Conservation (phyloP, 1,140 invertebrate genomes). For the Augochlora pura region DNA sequence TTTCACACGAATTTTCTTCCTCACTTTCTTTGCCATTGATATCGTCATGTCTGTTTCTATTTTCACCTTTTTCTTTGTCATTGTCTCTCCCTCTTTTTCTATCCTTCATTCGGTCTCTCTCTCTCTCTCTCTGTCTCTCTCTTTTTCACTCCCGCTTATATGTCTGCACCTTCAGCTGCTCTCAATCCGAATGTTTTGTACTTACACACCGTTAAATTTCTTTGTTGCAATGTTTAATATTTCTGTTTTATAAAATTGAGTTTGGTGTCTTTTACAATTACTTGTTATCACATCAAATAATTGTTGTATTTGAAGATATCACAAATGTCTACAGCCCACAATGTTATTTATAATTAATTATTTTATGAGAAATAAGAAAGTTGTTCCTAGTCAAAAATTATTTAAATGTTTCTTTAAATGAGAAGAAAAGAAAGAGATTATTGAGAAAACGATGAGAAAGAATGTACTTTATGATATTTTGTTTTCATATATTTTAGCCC, state of each 20-base stretch:
- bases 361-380: not conserved
- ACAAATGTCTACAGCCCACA: not conserved
- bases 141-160: not conserved
- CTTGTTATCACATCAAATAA: not conserved
- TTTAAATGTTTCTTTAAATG: not conserved
- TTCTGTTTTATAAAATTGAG: not conserved
- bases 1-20: not conserved
- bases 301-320: not conserved
- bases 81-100: not conserved
- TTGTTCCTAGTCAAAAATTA: not conserved
- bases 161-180: conserved; percentile 44
- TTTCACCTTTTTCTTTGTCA: not conserved
- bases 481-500: conserved; percentile 86
- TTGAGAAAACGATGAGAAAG: too few species aligned
- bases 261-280: not conserved
- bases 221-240: conserved; percentile 20
- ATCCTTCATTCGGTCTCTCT: too few species aligned
- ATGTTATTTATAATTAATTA: not conserved
- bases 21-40: not conserved
- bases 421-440: too few species aligned
- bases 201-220: conserved; percentile 26
- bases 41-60: conserved; percentile 24
- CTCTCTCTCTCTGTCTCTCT: conserved; percentile 4
- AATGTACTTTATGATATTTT: not conserved
- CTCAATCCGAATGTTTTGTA: conserved; percentile 26